Evolutionary conservation across 2,797 vertebrate genomes (phyloP).

Genomic region (Synanceia verrucosa): DNA sequence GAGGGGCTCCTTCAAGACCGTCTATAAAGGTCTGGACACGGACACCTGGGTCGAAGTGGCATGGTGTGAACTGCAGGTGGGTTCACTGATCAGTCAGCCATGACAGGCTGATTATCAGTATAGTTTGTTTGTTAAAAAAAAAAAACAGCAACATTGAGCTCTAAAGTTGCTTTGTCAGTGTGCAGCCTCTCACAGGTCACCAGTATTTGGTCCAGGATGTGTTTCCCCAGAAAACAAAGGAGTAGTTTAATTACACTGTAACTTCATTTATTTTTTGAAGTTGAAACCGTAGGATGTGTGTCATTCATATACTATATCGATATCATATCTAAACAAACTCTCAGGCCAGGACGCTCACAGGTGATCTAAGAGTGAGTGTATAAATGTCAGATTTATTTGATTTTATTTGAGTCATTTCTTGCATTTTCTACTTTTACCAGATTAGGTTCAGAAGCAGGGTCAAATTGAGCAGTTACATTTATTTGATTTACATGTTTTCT

Average conservation of each 20-base stretch:
- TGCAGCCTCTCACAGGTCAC: neutral
- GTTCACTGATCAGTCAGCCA: slow-evolving; percentile 17
- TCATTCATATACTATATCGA: no score
- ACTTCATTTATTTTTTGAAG: neutral
- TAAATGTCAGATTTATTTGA: neutral
- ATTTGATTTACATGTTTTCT: neutral
- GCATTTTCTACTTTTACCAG: neutral
- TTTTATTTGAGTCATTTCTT: neutral
- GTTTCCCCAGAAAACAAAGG: neutral
- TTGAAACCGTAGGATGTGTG: neutral
- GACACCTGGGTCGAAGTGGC: slow-evolving; percentile 99
- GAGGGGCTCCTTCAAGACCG: slow-evolving; percentile 97
- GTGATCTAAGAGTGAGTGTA: neutral
- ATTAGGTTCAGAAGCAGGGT: neutral
- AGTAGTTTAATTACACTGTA: neutral
- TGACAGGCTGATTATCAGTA: neutral
- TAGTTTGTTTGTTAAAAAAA: neutral
- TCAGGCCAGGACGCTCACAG: neutral
- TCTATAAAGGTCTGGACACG: slow-evolving; percentile 97
- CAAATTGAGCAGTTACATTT: neutral
- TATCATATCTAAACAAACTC: neutral
- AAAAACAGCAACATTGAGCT: no score
- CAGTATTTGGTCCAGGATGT: neutral
- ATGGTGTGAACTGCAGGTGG: slow-evolving; percentile 99
- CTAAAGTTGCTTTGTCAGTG: neutral